Conservation (phyloP, 2,888 invertebrate species). For the Aphodius sticticus region DNA sequence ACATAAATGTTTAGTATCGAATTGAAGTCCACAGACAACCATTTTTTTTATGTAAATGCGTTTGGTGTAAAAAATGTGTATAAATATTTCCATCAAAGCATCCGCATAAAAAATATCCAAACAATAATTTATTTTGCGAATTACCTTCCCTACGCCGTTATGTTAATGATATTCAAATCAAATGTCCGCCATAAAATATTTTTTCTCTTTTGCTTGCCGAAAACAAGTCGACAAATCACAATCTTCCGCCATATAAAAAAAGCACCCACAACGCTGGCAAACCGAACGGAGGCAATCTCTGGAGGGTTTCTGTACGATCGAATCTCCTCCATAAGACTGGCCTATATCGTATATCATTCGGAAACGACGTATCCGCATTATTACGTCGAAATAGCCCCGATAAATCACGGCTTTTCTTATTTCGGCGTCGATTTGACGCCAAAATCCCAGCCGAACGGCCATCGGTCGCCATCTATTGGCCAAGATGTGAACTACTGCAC, state of each 20-base stretch:
- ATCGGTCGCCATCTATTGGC: slow-evolving; percentile 46
- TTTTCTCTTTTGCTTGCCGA: slow-evolving; percentile 16
- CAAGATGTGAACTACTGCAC: slow-evolving; percentile 41
- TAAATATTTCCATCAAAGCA: slow-evolving; percentile 10
- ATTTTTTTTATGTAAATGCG: background rate
- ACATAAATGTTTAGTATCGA: too few relatives aligned
- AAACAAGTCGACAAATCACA: slow-evolving; percentile 40
- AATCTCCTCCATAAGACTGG: slow-evolving; percentile 27
- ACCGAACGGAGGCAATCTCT: slow-evolving; percentile 16
- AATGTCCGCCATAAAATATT: slow-evolving; percentile 15
- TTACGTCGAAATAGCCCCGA: slow-evolving; percentile 44
- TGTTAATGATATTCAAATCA: slow-evolving; percentile 23
- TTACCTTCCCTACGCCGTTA: slow-evolving; percentile 6
- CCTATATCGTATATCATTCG: slow-evolving; percentile 33
- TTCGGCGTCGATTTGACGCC: slow-evolving; percentile 50
- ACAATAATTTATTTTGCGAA: slow-evolving; percentile 20
- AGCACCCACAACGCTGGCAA: background rate
- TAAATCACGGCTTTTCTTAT: slow-evolving; percentile 54
- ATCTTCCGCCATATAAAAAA: slow-evolving; percentile 35
- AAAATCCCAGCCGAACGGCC: slow-evolving; percentile 24
- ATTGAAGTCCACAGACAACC: too few relatives aligned
- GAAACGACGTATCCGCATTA: slow-evolving; percentile 30
- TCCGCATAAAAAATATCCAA: slow-evolving; percentile 13
- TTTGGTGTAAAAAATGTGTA: slow-evolving; percentile 4
- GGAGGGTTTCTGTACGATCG: slow-evolving; percentile 28